phyloP scores from a whole-genome alignment of 2,113 vertebrate genomes.

The Oryzias javanicus region DNA sequence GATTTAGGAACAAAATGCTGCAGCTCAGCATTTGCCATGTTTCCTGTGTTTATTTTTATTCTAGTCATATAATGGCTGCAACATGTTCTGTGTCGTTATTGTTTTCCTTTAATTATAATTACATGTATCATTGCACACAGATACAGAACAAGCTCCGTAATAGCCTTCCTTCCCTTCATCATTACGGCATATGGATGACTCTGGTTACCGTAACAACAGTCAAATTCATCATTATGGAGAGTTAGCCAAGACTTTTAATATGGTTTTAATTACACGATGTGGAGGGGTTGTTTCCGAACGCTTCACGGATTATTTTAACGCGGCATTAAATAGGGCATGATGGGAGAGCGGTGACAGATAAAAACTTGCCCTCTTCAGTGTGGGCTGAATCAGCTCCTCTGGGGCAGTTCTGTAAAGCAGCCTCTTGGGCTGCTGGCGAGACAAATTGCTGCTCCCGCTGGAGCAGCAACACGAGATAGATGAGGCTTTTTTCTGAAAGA shows the following conservation, averaged over 20 bases:
- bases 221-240: slow-evolving; percentile 14
- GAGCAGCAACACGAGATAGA: slow-evolving; percentile 59
- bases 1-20: slow-evolving; percentile 37
- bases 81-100: slow-evolving; percentile 12
- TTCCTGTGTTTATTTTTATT: slow-evolving; percentile 10
- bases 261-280: slow-evolving; percentile 3
- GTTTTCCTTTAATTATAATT: slow-evolving; percentile 25
- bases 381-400: slow-evolving; percentile 60
- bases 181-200: slow-evolving; percentile 18
- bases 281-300: slow-evolving; percentile 21
- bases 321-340: slow-evolving; percentile 24
- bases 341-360: slow-evolving; percentile 36
- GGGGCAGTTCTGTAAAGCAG: slow-evolving; percentile 49
- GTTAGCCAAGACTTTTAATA: slow-evolving; percentile 16
- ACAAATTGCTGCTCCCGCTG: slow-evolving; percentile 62
- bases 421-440: slow-evolving; percentile 55
- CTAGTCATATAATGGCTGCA: slow-evolving; percentile 20
- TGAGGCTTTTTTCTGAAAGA: slow-evolving; percentile 62
- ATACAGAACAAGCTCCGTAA: slow-evolving; percentile 12
- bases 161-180: slow-evolving; percentile 16
- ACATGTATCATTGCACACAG: slow-evolving; percentile 25
- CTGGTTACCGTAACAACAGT: slow-evolving; percentile 3
- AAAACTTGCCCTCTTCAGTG: slow-evolving; percentile 36
- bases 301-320: slow-evolving; percentile 14
- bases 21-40: slow-evolving; percentile 30